Evolutionary conservation across 2,888 invertebrate species (phyloP).

Genomic region (Euclidia mi): DNA sequence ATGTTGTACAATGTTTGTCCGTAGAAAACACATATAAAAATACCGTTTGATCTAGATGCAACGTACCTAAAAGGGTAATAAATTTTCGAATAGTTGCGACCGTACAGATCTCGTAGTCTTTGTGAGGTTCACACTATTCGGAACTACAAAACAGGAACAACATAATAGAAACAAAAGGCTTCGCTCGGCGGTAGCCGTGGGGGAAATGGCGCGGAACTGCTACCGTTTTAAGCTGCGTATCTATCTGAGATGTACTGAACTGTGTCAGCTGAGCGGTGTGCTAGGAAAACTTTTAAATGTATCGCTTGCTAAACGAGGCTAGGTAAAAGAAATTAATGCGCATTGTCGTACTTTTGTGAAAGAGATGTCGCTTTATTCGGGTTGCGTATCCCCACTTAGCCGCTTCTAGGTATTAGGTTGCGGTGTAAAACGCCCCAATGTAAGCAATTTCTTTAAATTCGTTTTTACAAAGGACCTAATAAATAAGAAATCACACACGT

Average conservation of each 20-base stretch:
- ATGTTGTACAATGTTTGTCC: too few relatives aligned
- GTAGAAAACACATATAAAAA: too few relatives aligned
- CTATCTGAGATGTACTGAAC: too few relatives aligned
- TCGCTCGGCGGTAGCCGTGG: slow-evolving; percentile 48
- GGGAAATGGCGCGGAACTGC: slow-evolving; percentile 70
- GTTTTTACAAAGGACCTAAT: too few relatives aligned
- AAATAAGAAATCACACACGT: too few relatives aligned
- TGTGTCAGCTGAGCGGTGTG: too few relatives aligned
- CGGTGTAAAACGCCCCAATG: neutral
- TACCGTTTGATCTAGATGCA: too few relatives aligned
- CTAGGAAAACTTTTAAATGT: too few relatives aligned
- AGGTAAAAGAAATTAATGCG: too few relatives aligned
- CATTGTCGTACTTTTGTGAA: too few relatives aligned
- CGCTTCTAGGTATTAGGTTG: slow-evolving; percentile 18
- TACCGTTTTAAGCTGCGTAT: slow-evolving; percentile 60
- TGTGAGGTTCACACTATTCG: slow-evolving; percentile 36
- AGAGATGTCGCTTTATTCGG: too few relatives aligned
- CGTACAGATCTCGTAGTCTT: slow-evolving; percentile 12
- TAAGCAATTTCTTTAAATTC: slow-evolving; percentile 27
- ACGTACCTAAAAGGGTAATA: neutral
- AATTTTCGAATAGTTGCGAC: slow-evolving; percentile 10
- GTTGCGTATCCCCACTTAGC: slow-evolving; percentile 32
- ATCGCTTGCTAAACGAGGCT: too few relatives aligned
- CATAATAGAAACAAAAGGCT: slow-evolving; percentile 62
- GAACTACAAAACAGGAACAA: slow-evolving; percentile 20